Conservation (phyloP, 2,888 invertebrate genomes). For the Drosophila diplacantha region DNA sequence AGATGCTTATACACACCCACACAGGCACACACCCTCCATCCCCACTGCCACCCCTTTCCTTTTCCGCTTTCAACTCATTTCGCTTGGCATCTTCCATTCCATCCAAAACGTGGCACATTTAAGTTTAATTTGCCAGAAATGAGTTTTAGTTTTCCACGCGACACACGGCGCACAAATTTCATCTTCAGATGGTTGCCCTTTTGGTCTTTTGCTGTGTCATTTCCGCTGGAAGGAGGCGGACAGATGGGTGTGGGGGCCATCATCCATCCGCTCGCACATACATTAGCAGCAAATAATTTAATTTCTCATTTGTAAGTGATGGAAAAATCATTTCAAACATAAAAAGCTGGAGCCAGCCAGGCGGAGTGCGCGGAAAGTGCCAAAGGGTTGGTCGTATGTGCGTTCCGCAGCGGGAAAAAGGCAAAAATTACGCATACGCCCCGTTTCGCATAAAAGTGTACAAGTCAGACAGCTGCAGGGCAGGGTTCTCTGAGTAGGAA, state of each 20-base stretch:
- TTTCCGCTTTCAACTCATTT: slow-evolving; percentile 16
- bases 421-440: slow-evolving; percentile 68
- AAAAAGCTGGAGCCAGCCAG: slow-evolving; percentile 20
- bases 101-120: slow-evolving; percentile 53
- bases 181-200: slow-evolving; percentile 47
- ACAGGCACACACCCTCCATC: slow-evolving; percentile 17
- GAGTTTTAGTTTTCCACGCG: slow-evolving; percentile 68
- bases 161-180: slow-evolving; percentile 52
- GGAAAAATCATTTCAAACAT: slow-evolving; percentile 45
- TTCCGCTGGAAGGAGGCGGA: slow-evolving; percentile 47
- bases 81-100: slow-evolving; percentile 41
- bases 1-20: slow-evolving; percentile 49
- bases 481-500: not conserved
- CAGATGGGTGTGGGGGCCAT: slow-evolving; percentile 1
- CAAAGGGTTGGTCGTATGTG: slow-evolving; percentile 35
- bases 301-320: slow-evolving; percentile 62
- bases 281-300: slow-evolving; percentile 72
- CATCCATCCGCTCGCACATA: slow-evolving; percentile 30
- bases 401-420: slow-evolving; percentile 9
- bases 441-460: slow-evolving; percentile 61
- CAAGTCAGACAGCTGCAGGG: slow-evolving; percentile 39
- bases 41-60: slow-evolving; percentile 24
- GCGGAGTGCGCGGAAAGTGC: slow-evolving; percentile 9
- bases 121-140: slow-evolving; percentile 73
- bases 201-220: slow-evolving; percentile 63